Conservation (phyloP, 2,797 vertebrate genomes). For the Cynodonichthys magdalenae region DNA sequence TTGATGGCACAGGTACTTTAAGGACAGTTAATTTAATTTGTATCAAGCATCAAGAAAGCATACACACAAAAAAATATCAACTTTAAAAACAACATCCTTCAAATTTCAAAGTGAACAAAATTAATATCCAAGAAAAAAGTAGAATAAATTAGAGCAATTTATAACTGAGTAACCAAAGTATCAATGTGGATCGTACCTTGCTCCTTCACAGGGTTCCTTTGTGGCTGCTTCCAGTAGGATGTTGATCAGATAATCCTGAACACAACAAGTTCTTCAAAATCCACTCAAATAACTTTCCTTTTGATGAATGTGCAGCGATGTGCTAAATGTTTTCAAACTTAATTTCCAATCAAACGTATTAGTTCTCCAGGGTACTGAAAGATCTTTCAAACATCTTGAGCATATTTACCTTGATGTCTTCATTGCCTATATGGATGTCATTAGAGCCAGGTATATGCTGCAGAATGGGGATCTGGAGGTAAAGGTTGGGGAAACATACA, state of each 20-base stretch:
- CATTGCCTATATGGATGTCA: slow-evolving; percentile 75
- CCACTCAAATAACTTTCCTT: background rate
- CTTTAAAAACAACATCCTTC: background rate
- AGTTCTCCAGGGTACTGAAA: too few relatives aligned
- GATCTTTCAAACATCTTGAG: background rate
- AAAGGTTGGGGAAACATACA: slow-evolving; percentile 95
- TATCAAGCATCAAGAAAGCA: background rate
- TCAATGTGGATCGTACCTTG: slow-evolving; percentile 84
- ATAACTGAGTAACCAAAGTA: background rate
- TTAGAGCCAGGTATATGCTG: slow-evolving; percentile 76
- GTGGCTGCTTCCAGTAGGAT: slow-evolving; percentile 91
- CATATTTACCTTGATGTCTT: slow-evolving; percentile 89
- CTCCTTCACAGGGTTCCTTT: slow-evolving; percentile 91
- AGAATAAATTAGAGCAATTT: background rate
- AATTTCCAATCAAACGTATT: too few relatives aligned
- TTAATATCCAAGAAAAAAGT: too few relatives aligned
- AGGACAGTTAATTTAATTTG: too few relatives aligned
- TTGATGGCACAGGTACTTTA: too few relatives aligned
- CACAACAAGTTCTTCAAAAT: background rate
- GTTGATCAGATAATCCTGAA: slow-evolving; percentile 90
- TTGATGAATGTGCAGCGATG: background rate
- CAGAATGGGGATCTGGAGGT: slow-evolving; percentile 86
- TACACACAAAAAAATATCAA: background rate
- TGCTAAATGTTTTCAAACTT: too few relatives aligned
- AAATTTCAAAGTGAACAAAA: too few relatives aligned